Conservation (phyloP, 2,888 invertebrate species). For the Dilophus febrilis region DNA sequence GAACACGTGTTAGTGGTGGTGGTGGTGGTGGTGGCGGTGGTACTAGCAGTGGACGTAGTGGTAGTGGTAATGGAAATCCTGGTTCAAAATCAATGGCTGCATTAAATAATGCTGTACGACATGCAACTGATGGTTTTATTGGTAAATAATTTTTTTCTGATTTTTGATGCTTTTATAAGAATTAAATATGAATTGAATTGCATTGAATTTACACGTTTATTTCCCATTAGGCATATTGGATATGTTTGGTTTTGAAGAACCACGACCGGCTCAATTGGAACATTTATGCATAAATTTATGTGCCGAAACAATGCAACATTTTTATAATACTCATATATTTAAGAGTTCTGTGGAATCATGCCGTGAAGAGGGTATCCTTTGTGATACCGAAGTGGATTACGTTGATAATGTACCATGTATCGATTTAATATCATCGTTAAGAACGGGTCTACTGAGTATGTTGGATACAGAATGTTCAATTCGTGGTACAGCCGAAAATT, state of each 20-base stretch:
- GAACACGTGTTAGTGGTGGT: too few species aligned
- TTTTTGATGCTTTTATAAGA: background rate
- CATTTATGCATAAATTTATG: constrained; percentile 90
- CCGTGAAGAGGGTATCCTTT: constrained; percentile 79
- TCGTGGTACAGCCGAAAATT: constrained; percentile 59
- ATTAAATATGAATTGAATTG: too few species aligned
- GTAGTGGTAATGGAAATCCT: too few species aligned
- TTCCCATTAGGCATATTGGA: constrained; percentile 57
- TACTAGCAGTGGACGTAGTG: too few species aligned
- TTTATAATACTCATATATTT: constrained; percentile 93
- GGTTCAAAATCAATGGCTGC: constrained; percentile 85
- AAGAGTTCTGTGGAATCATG: constrained; percentile 87
- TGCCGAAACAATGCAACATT: constrained; percentile 95
- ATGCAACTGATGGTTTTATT: constrained; percentile 88
- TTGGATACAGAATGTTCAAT: constrained; percentile 83
- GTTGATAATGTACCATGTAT: constrained; percentile 90
- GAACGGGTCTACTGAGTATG: constrained; percentile 81
- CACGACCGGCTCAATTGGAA: constrained; percentile 76
- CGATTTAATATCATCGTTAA: constrained; percentile 82
- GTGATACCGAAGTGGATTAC: constrained; percentile 82
- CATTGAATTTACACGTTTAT: too few species aligned
- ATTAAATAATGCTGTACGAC: constrained; percentile 77
- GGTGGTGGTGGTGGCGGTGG: too few species aligned
- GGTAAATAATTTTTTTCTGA: background rate
- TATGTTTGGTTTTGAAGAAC: constrained; percentile 94